A percentile compares a stretch with the other conserved stretches of the same genome.
phyloP scores from a whole-genome alignment of 1,140 invertebrate genomes.

The Aporrectodea caliginosa region DNA sequence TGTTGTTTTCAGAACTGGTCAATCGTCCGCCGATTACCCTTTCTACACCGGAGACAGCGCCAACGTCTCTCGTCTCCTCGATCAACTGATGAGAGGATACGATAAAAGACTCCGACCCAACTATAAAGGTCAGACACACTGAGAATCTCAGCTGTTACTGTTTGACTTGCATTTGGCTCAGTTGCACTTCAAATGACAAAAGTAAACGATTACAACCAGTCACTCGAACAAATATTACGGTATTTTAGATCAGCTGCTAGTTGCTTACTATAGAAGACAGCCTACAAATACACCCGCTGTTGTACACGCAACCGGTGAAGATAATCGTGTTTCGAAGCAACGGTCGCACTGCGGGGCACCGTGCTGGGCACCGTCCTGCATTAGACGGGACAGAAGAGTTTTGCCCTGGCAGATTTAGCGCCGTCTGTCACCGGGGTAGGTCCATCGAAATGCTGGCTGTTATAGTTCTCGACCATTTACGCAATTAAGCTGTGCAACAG shows the following conservation, averaged over 20 bases:
- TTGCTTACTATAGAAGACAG: not conserved
- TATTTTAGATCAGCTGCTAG: not conserved
- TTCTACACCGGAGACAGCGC: slow-evolving; percentile 23
- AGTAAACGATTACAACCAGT: not conserved
- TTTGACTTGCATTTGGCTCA: not conserved
- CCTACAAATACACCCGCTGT: not conserved
- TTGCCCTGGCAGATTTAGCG: not conserved
- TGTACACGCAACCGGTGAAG: not conserved
- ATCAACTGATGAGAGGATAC: slow-evolving; percentile 37
- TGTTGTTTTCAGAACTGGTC: too few relatives aligned
- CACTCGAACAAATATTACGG: not conserved
- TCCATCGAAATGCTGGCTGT: too few relatives aligned
- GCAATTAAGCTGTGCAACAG: not conserved
- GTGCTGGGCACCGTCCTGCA: not conserved
- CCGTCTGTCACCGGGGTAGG: too few relatives aligned
- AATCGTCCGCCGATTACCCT: not conserved
- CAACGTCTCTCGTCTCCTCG: slow-evolving; percentile 38
- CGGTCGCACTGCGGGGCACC: not conserved
- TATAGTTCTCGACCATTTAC: not conserved
- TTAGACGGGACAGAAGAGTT: not conserved
- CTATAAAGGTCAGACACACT: slow-evolving; percentile 34
- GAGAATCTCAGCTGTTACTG: not conserved
- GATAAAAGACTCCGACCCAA: slow-evolving; percentile 41
- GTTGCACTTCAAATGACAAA: not conserved
- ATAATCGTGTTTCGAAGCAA: not conserved